Conservation (phyloP, 2,113 vertebrate genomes). For the Cephalopterus ornatus region DNA sequence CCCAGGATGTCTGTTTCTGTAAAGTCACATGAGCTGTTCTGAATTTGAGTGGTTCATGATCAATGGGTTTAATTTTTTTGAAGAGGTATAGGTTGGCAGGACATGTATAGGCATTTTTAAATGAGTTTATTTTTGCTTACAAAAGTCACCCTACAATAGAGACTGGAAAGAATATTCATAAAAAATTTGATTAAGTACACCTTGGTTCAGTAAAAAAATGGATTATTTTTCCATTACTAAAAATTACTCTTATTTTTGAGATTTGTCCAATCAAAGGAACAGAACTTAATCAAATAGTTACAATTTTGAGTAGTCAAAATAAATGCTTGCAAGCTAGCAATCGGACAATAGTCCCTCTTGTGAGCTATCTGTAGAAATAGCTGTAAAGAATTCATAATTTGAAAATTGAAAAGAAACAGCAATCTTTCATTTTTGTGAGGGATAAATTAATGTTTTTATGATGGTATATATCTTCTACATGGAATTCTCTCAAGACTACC, state of each 20-base stretch:
- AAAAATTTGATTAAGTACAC: background rate
- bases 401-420: background rate
- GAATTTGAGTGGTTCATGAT: background rate
- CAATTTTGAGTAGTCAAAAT: background rate
- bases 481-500: background rate
- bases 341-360: background rate
- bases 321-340: background rate
- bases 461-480: background rate
- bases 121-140: background rate
- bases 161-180: background rate
- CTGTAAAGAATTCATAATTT: background rate
- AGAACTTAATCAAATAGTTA: background rate
- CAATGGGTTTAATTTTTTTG: background rate
- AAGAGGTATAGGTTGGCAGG: background rate
- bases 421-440: background rate
- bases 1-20: background rate
- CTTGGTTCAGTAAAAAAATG: background rate
- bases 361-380: background rate
- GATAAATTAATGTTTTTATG: background rate
- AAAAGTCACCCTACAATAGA: background rate
- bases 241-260: background rate
- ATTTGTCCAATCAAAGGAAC: background rate
- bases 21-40: background rate
- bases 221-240: background rate
- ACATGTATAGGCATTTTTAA: background rate